Evolutionary conservation across 2,888 invertebrate species (phyloP).

Genomic region (Onthophagus sagittarius): DNA sequence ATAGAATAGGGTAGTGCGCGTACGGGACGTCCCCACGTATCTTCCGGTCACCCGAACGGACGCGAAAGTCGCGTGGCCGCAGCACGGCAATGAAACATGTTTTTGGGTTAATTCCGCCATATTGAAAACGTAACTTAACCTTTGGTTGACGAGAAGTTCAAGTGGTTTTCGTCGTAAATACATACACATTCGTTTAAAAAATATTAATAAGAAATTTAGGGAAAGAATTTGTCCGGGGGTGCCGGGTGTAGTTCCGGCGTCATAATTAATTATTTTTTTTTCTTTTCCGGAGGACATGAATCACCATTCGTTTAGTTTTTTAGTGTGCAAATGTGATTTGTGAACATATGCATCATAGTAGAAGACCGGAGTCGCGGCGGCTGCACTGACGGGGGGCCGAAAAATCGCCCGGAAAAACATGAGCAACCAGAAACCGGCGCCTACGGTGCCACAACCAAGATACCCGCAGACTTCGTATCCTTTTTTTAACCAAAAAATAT

Average conservation of each 20-base stretch:
- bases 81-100: slow-evolving; percentile 41
- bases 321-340: slow-evolving; percentile 38
- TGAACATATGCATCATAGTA: slow-evolving; percentile 46
- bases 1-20: slow-evolving; percentile 25
- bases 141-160: slow-evolving; percentile 44
- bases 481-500: slow-evolving; percentile 43
- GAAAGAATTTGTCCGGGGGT: no score
- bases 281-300: slow-evolving; percentile 34
- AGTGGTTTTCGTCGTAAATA: slow-evolving; percentile 35
- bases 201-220: no score
- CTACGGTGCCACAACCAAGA: slow-evolving; percentile 57
- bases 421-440: slow-evolving; percentile 66
- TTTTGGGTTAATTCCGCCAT: slow-evolving; percentile 51
- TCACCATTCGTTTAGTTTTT: slow-evolving; percentile 38
- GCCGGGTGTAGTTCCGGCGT: no score
- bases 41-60: slow-evolving; percentile 22
- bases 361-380: slow-evolving; percentile 53
- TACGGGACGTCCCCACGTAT: slow-evolving; percentile 19
- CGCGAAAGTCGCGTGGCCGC: slow-evolving; percentile 26
- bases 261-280: no score
- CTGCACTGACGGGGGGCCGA: slow-evolving; percentile 51
- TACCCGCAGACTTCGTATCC: slow-evolving; percentile 59
- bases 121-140: slow-evolving; percentile 49
- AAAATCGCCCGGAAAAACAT: slow-evolving; percentile 44
- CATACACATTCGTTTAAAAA: no score